Base-by-base conservation (phyloP, 1,140 invertebrate genomes). In the Drosophila tropicalis region DNA sequence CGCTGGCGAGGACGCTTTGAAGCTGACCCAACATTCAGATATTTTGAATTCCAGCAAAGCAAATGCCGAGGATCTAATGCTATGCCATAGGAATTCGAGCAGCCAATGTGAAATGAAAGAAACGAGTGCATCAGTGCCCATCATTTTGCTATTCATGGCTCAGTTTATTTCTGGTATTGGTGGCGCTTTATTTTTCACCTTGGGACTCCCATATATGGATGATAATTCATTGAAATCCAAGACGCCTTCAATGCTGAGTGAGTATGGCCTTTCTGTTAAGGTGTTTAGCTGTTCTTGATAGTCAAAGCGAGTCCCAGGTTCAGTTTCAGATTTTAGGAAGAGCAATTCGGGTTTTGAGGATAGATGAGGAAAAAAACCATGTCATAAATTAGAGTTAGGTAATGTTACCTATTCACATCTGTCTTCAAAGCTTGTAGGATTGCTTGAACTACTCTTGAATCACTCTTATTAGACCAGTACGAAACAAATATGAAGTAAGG, bases 151-250 rank as follows among this genome's bases (percentile, higher is more conserved):
- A 4, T 96, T 96, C 71, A 76, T 93, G 0, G 94, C 94, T 0
- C 94, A 95, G 76, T 92, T 95, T 36, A 93, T 95, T 13, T 94
- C 94, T 0, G 95, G 95, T 2, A 93, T 95, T 19, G 95, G 95
- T 1, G 93, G 94, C 9, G 94, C 94, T 0, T 76, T 95, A 0
- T 95, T 94, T 75, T 95, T 95, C 75, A 95, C 94, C 0, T 91
- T 95, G 1, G 95, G 95, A 0, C 92, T 95, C 1, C 93, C 95
- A 13, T 95, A 96, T 71, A 95, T 95, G 94, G 95, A 95, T 72
- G 94, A 95, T 63, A 95, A 95, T 72, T 94, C 94, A 13, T 94
- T 94, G 67, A 95, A 94, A 76, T 94, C 95, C 7, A 95, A 95
- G 78, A 95, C 95, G 0, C 94, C 95, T 9, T 94, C 94, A 7